Conservation (phyloP, 2,113 vertebrate species). For the Antennarius striatus region DNA sequence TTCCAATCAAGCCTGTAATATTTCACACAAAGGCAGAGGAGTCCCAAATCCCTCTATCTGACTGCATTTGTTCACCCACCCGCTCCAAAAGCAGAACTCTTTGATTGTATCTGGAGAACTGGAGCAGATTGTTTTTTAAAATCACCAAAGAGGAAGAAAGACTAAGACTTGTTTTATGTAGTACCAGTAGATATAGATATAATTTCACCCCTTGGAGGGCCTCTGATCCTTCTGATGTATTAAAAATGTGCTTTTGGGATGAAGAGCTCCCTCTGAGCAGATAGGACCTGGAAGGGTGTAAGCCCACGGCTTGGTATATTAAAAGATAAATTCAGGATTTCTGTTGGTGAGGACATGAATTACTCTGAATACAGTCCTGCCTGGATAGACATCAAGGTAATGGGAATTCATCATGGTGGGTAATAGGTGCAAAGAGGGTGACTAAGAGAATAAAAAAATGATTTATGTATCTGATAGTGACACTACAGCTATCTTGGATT, state of each 20-base stretch:
- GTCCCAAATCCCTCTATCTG: slow-evolving; percentile 52
- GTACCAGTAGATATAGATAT: slow-evolving; percentile 17
- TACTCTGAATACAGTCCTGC: slow-evolving; percentile 5
- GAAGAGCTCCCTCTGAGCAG: not conserved
- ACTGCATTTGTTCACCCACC: slow-evolving; percentile 50
- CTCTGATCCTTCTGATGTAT: slow-evolving; percentile 30
- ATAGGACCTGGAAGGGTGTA: slow-evolving; percentile 3
- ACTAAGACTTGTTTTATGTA: slow-evolving; percentile 8
- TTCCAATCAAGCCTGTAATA: slow-evolving; percentile 70
- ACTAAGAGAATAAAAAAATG: not conserved
- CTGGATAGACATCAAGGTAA: slow-evolving; percentile 29
- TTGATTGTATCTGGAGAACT: slow-evolving; percentile 53
- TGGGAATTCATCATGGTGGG: slow-evolving; percentile 9
- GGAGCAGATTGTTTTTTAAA: slow-evolving; percentile 37
- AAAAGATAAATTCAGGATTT: slow-evolving; percentile 33
- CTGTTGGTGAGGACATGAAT: slow-evolving; percentile 10
- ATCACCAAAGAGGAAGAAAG: slow-evolving; percentile 27
- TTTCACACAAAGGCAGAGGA: slow-evolving; percentile 64
- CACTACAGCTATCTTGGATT: not conserved
- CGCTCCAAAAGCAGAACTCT: slow-evolving; percentile 51
- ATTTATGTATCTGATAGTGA: not conserved
- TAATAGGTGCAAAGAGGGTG: slow-evolving; percentile 12
- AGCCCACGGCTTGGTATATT: slow-evolving; percentile 12
- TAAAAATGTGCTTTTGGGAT: slow-evolving; percentile 32
- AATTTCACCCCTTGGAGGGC: slow-evolving; percentile 4